phyloP scores from a whole-genome alignment of 2,888 invertebrate genomes.

The Eupelmus urozonus region DNA sequence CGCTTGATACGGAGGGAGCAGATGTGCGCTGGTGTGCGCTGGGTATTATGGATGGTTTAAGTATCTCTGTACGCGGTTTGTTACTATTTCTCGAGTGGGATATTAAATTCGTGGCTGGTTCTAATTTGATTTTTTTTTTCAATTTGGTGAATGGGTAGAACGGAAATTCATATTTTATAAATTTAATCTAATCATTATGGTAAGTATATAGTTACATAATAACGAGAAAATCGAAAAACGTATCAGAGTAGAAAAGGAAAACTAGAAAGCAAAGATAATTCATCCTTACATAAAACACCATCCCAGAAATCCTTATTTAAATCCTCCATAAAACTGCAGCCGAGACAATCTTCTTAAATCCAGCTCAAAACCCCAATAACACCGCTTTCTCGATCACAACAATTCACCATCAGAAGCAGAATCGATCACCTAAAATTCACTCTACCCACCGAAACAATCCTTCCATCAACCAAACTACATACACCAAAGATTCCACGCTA shows the following conservation, averaged over 20 bases:
- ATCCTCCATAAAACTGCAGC: not conserved
- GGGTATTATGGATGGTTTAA: no score
- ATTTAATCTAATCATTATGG: no score
- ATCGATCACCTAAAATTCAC: slow-evolving; percentile 9
- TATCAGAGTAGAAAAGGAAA: no score
- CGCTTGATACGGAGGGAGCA: not conserved
- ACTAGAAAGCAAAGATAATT: no score
- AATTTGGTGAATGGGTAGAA: no score
- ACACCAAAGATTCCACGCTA: not conserved
- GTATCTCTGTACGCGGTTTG: not conserved
- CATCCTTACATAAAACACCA: no score
- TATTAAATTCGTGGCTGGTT: not conserved
- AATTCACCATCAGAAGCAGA: not conserved
- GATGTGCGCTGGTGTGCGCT: not conserved
- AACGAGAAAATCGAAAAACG: no score
- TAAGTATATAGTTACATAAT: no score
- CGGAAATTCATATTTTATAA: no score
- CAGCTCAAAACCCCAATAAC: not conserved
- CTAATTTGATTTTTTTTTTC: no score
- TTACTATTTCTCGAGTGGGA: slow-evolving; percentile 1
- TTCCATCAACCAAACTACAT: not conserved
- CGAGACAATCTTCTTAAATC: not conserved
- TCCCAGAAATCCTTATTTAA: no score
- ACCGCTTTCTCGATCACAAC: not conserved
- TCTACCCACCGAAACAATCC: not conserved